Conservation (phyloP, 2,888 invertebrate species). For the Volucella zonaria region DNA sequence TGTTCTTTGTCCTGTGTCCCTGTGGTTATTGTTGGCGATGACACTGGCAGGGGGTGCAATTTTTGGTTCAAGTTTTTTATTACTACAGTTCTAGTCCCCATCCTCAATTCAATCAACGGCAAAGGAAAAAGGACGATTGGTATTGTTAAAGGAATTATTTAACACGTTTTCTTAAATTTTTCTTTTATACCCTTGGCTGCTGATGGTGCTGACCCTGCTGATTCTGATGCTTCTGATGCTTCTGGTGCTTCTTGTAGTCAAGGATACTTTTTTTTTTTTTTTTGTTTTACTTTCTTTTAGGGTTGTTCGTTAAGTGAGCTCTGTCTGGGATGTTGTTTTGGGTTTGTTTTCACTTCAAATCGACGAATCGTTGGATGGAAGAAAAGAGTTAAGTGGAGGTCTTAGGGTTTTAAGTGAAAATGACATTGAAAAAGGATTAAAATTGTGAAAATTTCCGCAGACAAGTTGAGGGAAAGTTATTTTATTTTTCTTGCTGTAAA, state of each 20-base stretch:
- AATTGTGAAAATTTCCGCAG: background rate
- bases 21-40: background rate
- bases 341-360: background rate
- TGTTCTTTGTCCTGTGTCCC: background rate
- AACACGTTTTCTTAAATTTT: slow-evolving; percentile 52
- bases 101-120: slow-evolving; percentile 3
- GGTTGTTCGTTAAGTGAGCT: background rate
- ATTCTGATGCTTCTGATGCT: background rate
- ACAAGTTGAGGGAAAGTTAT: background rate
- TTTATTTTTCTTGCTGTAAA: background rate
- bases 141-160: slow-evolving; percentile 45
- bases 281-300: background rate
- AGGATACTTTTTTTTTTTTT: background rate
- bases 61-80: background rate
- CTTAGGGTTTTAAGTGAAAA: slow-evolving; percentile 15
- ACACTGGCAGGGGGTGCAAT: background rate
- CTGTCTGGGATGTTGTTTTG: background rate
- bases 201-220: too few species aligned
- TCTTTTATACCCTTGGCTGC: slow-evolving; percentile 19
- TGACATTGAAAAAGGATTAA: slow-evolving; percentile 5
- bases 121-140: slow-evolving; percentile 12
- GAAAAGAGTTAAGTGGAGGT: slow-evolving; percentile 10
- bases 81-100: background rate
- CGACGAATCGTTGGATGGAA: background rate
- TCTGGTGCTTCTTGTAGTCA: background rate